Base-by-base conservation (phyloP, 1,140 invertebrate species). In the Belonocnema kinseyi region DNA sequence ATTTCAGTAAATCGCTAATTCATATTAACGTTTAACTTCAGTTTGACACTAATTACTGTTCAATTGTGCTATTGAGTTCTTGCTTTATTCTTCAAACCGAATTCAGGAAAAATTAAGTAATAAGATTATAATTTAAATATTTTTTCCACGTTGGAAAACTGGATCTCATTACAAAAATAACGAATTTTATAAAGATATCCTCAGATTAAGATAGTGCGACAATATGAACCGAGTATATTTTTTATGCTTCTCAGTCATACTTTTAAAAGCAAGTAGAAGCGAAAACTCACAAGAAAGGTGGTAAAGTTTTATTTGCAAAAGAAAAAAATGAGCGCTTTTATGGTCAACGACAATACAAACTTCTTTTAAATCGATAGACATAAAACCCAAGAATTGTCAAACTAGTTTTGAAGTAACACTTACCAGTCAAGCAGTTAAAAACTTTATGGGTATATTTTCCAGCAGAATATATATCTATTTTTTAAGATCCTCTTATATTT, bases 211-310 rank as follows among this genome's bases (percentile, higher is more conserved):
- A 33, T 3, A 33, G 26, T 33, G 26, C 26, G 5, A 5, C 5
- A 33, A 3, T 33, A 17, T 17, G 19, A 56, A 56, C 40, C 14
- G n/a, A 6, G 26, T 12, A 21, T 3, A 26, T 3, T 14, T 66
- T 66, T 66, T 66, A 66, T 66, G 40, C 26, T 26, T 66, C 40
- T 66, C 8, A 66, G 13, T 40, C 21, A 33, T 21, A 66, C 26
- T 66, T 33, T 66, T 40, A 26, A 21, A 66, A 66, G 21, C 40
- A 66, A 66, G 58, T 66, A 66, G n/a, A 66, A 21, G 58, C 19
- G 26, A 66, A 66, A 66, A 26, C 58, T 66, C 21, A 66, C 21
- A 66, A 66, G 58, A 66, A 33, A 26, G 58, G 58, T 66, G 58
- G 21, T 66, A 66, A 66, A 66, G 40, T 66, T 66, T 66, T 66